Conservation (phyloP, 2,113 vertebrate genomes). For the Argyrosomus japonicus region DNA sequence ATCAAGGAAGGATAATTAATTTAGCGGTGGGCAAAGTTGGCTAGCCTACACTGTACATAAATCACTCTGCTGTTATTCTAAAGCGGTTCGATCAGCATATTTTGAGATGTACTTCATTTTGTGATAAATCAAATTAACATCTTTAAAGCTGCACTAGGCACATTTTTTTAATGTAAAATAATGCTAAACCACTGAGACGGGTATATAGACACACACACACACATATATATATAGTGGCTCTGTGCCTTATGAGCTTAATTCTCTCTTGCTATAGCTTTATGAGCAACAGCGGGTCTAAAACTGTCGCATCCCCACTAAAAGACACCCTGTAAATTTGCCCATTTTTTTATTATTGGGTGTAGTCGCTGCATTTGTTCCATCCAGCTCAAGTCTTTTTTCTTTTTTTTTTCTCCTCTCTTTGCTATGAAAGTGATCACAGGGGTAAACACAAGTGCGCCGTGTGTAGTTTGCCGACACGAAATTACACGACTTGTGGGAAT, state of each 20-base stretch:
- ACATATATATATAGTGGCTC: background rate
- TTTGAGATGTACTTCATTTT: slow-evolving; percentile 43
- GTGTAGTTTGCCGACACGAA: slow-evolving; percentile 10
- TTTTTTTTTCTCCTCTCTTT: background rate
- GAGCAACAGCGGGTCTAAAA: slow-evolving; percentile 8
- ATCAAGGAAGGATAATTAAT: slow-evolving; percentile 67
- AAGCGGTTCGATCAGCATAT: slow-evolving; percentile 63
- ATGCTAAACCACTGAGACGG: background rate
- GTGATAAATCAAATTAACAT: slow-evolving; percentile 54
- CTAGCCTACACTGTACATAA: slow-evolving; percentile 44
- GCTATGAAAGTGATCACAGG: slow-evolving; percentile 10
- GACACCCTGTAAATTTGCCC: background rate
- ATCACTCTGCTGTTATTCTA: slow-evolving; percentile 46
- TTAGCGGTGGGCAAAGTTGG: slow-evolving; percentile 59
- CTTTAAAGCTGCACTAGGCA: slow-evolving; percentile 29
- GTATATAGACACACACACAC: too few relatives aligned
- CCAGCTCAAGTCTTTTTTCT: background rate
- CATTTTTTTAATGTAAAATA: slow-evolving; percentile 5
- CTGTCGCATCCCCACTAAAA: background rate
- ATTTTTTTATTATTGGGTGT: slow-evolving; percentile 7
- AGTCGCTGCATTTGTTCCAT: slow-evolving; percentile 3
- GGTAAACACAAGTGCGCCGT: background rate
- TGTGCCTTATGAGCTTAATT: background rate
- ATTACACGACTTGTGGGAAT: slow-evolving; percentile 1
- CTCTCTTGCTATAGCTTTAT: background rate